phyloP scores from a whole-genome alignment of 1,140 invertebrate genomes.

The Drosophila parabipectinata region DNA sequence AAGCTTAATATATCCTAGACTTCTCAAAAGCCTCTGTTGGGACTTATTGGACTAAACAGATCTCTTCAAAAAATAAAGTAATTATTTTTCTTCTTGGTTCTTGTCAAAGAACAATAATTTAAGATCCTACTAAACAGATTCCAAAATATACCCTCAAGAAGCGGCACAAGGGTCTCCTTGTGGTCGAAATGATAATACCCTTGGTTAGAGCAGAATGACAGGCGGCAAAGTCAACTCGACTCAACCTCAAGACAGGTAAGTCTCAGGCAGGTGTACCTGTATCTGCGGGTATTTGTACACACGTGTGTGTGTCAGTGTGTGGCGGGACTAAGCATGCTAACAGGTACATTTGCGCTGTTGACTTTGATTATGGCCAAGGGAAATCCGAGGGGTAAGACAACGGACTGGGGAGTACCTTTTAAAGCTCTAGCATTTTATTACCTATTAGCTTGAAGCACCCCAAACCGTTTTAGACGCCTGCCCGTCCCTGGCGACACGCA shows the following conservation, averaged over 20 bases:
- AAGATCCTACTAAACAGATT: too few relatives aligned
- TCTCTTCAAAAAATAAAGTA: too few relatives aligned
- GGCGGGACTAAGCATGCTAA: slow-evolving; percentile 40
- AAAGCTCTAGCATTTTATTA: slow-evolving; percentile 73
- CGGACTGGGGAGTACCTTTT: slow-evolving; percentile 18
- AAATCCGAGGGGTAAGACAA: background rate
- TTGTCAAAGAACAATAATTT: too few relatives aligned
- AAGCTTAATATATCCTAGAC: too few relatives aligned
- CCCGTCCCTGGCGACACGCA: slow-evolving; percentile 36
- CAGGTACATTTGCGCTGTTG: slow-evolving; percentile 62
- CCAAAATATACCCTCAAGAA: background rate
- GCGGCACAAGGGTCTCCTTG: too few relatives aligned
- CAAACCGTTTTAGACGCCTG: background rate
- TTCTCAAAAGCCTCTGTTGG: too few relatives aligned
- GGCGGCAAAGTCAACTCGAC: slow-evolving; percentile 45
- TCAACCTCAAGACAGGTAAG: slow-evolving; percentile 38
- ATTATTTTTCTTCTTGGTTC: too few relatives aligned
- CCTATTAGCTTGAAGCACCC: slow-evolving; percentile 64
- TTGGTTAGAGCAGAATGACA: slow-evolving; percentile 15
- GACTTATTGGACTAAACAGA: too few relatives aligned
- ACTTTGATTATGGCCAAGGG: slow-evolving; percentile 50
- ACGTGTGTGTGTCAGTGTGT: slow-evolving; percentile 4
- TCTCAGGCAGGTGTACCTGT: slow-evolving; percentile 30
- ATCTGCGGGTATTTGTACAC: background rate
- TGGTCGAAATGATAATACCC: slow-evolving; percentile 10